Evolutionary conservation across 1,140 invertebrate genomes (phyloP).

Genomic region (Mesaphorura yosii): DNA sequence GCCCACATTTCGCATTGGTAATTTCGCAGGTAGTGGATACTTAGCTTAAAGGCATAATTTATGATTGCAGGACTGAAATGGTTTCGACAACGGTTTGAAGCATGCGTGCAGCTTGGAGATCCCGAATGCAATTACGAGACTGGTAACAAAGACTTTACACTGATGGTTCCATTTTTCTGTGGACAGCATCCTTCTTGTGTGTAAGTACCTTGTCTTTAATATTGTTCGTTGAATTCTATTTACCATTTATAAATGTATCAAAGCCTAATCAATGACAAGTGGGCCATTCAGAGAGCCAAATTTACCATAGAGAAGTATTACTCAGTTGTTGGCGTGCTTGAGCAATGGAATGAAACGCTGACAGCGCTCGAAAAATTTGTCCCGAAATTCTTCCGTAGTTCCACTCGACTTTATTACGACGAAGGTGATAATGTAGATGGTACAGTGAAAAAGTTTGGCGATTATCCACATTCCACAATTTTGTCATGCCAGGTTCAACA

Average conservation of each 20-base stretch:
- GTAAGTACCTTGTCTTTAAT: slow-evolving; percentile 35
- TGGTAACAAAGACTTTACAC: slow-evolving; percentile 38
- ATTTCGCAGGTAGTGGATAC: no score
- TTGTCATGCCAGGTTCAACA: slow-evolving; percentile 4
- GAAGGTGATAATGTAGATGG: slow-evolving; percentile 4
- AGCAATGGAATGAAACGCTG: slow-evolving; percentile 71
- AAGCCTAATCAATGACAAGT: slow-evolving; percentile 34
- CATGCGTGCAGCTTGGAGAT: slow-evolving; percentile 36
- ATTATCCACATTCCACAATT: background rate
- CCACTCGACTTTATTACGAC: slow-evolving; percentile 43
- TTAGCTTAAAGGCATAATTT: background rate
- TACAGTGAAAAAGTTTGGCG: background rate
- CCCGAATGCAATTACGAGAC: slow-evolving; percentile 37
- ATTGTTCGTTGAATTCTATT: background rate
- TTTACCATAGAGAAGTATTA: slow-evolving; percentile 71
- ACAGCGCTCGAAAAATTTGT: slow-evolving; percentile 71
- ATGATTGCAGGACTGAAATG: slow-evolving; percentile 18
- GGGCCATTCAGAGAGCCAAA: slow-evolving; percentile 68
- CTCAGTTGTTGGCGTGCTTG: slow-evolving; percentile 72
- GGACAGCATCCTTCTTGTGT: slow-evolving; percentile 49
- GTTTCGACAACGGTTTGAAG: slow-evolving; percentile 33
- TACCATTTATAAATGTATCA: slow-evolving; percentile 1
- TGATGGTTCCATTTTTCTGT: slow-evolving; percentile 52
- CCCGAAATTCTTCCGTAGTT: slow-evolving; percentile 67
- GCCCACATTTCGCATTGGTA: no score